Evolutionary conservation across 2,888 invertebrate species (phyloP).

Genomic region (Trachelus troglodyta): DNA sequence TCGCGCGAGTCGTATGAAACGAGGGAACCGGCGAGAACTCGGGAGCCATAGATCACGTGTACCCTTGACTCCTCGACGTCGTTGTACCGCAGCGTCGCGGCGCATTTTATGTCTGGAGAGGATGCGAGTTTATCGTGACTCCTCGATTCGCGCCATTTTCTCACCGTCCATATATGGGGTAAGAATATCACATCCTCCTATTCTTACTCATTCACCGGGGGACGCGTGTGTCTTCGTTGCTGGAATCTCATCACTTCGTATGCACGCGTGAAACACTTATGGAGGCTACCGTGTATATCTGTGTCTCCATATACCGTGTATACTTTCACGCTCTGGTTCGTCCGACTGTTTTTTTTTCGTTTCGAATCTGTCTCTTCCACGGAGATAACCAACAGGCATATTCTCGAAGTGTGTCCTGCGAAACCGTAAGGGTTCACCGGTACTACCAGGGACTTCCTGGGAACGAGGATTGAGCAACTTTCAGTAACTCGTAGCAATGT

Average conservation of each 20-base stretch:
- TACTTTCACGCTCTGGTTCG: neutral
- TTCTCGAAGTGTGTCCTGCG: neutral
- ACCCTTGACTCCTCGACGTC: constrained; percentile 38
- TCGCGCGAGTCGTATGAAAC: neutral
- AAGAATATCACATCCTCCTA: neutral
- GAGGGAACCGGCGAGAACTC: constrained; percentile 23
- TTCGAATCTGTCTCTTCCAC: neutral
- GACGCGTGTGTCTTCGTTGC: neutral
- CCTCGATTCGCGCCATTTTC: neutral
- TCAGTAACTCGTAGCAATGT: neutral
- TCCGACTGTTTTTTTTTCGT: neutral
- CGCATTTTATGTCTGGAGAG: constrained; percentile 35
- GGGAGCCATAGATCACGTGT: constrained; percentile 37
- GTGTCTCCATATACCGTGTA: neutral
- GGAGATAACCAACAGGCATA: neutral
- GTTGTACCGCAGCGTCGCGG: constrained; percentile 25
- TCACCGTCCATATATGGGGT: neutral
- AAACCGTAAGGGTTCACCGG: neutral
- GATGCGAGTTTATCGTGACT: constrained; percentile 21
- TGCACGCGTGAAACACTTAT: neutral
- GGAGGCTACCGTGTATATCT: neutral
- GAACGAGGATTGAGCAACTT: neutral
- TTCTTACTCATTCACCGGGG: neutral
- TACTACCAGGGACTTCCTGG: neutral
- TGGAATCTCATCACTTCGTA: neutral